Conservation (phyloP, 2,113 vertebrate genomes). For the Podarcis muralis region DNA sequence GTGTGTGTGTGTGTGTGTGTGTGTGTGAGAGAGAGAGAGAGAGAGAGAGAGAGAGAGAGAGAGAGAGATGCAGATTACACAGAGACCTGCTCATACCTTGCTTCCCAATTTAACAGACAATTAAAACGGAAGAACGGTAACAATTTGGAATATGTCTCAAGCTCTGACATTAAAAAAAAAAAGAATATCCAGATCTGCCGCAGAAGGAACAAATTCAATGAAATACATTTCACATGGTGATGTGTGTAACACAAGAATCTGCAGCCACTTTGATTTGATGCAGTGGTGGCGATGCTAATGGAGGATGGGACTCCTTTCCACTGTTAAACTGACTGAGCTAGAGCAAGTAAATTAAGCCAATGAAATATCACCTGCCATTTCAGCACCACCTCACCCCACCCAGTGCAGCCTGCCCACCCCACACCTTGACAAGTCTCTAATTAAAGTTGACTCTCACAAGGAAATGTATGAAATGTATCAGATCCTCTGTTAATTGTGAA, state of each 20-base stretch:
- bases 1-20: too few species aligned
- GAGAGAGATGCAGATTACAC: neutral
- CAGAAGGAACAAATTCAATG: neutral
- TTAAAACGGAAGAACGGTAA: neutral
- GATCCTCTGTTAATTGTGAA: neutral
- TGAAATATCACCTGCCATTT: neutral
- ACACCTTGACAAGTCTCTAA: slow-evolving; percentile 6
- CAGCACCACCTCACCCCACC: neutral
- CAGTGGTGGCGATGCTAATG: neutral
- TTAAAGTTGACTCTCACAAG: neutral
- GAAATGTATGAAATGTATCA: neutral
- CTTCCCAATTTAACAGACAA: neutral
- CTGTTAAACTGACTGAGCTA: neutral
- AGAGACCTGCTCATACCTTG: neutral
- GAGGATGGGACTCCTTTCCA: neutral
- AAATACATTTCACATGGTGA: neutral
- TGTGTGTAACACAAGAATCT: neutral
- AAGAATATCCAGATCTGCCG: neutral
- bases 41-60: too few species aligned
- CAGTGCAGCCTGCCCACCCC: neutral
- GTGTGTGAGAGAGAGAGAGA: too few species aligned
- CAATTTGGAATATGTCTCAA: neutral
- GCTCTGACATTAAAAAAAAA: neutral
- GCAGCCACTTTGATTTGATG: neutral
- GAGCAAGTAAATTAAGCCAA: neutral